Conservation (phyloP, 2,888 invertebrate species). For the Oegoconia quadripuncta region DNA sequence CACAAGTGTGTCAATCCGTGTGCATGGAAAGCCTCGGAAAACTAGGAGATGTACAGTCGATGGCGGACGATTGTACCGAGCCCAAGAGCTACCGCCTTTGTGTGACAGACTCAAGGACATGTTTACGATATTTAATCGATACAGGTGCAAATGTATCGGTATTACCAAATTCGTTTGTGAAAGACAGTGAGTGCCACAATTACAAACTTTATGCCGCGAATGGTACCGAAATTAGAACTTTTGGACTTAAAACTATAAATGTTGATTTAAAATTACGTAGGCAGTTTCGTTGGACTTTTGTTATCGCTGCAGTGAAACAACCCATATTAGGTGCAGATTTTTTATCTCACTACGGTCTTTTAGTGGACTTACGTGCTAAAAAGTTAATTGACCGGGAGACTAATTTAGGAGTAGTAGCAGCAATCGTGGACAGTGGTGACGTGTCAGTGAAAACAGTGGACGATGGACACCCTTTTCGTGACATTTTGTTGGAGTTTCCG, state of each 20-base stretch:
- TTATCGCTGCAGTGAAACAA: constrained; percentile 14
- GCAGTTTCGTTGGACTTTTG: constrained; percentile 15
- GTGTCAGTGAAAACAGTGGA: background rate
- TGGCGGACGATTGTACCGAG: background rate
- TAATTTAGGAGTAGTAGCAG: background rate
- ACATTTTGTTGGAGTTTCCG: constrained; percentile 1
- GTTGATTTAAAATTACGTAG: constrained; percentile 15
- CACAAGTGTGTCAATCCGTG: constrained; percentile 10
- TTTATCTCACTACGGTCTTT: constrained; percentile 2
- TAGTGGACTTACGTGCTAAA: background rate
- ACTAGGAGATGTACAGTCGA: constrained; percentile 4
- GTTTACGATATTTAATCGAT: background rate
- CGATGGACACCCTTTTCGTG: background rate
- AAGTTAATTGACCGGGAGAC: background rate
- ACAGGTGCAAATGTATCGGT: background rate
- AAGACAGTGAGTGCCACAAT: background rate
- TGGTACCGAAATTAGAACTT: constrained; percentile 11
- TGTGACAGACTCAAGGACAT: background rate
- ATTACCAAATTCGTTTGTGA: background rate
- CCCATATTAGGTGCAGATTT: constrained; percentile 21
- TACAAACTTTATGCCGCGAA: constrained; percentile 28
- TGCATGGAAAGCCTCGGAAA: constrained; percentile 4
- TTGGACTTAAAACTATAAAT: constrained; percentile 9
- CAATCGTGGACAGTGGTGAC: background rate
- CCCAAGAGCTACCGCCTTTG: background rate